A percentile compares a stretch with the other conserved stretches of the same genome.
Evolutionary conservation across 2,888 invertebrate genomes (phyloP).

Genomic region (Dryobota labecula): DNA sequence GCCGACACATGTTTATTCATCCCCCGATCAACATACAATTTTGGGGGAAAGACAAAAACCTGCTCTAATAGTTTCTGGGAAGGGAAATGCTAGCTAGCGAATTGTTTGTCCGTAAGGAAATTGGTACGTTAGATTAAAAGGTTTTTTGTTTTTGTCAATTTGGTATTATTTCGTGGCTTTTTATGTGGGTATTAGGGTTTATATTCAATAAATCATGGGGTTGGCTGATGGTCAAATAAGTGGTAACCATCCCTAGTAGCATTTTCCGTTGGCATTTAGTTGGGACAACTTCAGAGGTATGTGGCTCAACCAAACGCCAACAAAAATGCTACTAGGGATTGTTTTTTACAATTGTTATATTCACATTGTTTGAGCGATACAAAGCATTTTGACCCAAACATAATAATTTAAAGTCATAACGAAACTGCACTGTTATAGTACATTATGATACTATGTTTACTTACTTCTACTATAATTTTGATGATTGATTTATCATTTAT

Average conservation of each 20-base stretch:
- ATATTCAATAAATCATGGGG: constrained; percentile 5
- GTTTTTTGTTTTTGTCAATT: constrained; percentile 31
- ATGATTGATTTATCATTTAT: too few species aligned
- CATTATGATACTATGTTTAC: too few species aligned
- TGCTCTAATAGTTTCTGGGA: constrained; percentile 33
- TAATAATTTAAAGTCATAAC: too few species aligned
- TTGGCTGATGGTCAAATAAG: not conserved
- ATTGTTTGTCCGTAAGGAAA: constrained; percentile 14
- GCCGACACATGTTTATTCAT: constrained; percentile 66
- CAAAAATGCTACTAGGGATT: too few species aligned
- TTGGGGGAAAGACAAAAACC: constrained; percentile 51
- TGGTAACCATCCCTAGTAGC: too few species aligned
- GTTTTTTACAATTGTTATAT: too few species aligned
- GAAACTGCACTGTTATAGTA: not conserved
- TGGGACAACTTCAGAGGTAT: too few species aligned
- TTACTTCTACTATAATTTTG: too few species aligned
- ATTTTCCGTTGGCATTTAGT: too few species aligned
- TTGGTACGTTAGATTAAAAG: constrained; percentile 8
- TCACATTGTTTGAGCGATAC: not conserved
- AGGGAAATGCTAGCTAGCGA: constrained; percentile 8
- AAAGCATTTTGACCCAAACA: too few species aligned
- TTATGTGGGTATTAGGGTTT: constrained; percentile 1
- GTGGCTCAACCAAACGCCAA: too few species aligned
- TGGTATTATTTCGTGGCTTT: constrained; percentile 9
- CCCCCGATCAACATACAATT: constrained; percentile 61